Conservation (phyloP, 2,888 invertebrate species). For the Brachypalpus laphriformis region DNA sequence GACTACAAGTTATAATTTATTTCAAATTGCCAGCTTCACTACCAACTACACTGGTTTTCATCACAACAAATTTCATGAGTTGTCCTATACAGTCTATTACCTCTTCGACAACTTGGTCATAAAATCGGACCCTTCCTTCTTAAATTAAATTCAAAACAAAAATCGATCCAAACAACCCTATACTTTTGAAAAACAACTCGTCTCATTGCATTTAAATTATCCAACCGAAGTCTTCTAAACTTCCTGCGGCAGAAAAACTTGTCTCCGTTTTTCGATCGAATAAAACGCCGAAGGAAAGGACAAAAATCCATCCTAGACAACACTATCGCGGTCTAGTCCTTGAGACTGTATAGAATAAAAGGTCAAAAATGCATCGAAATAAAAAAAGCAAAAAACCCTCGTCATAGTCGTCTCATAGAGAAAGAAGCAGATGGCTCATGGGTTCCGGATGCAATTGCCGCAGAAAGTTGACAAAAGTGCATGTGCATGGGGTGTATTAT, state of each 20-base stretch:
- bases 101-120: background rate
- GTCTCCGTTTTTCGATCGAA: conserved; percentile 40
- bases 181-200: background rate
- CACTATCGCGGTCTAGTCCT: conserved; percentile 55
- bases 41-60: no score
- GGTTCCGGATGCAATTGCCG: conserved; percentile 66
- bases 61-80: no score
- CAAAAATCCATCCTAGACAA: conserved; percentile 51
- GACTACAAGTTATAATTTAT: no score
- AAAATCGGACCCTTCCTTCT: background rate
- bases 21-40: no score
- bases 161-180: background rate
- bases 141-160: conserved; percentile 6
- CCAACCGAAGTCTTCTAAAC: conserved; percentile 21
- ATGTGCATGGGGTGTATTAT: conserved; percentile 56
- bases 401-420: background rate
- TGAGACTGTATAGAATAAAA: conserved; percentile 48
- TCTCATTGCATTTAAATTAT: conserved; percentile 53
- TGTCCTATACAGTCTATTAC: conserved; percentile 1
- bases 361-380: conserved; percentile 33
- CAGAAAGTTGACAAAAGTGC: conserved; percentile 72
- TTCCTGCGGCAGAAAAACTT: conserved; percentile 41
- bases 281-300: conserved; percentile 18
- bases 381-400: conserved; percentile 11
- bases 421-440: conserved; percentile 55